phyloP scores from a whole-genome alignment of 1,140 invertebrate species.

The Acromyrmex heyeri region DNA sequence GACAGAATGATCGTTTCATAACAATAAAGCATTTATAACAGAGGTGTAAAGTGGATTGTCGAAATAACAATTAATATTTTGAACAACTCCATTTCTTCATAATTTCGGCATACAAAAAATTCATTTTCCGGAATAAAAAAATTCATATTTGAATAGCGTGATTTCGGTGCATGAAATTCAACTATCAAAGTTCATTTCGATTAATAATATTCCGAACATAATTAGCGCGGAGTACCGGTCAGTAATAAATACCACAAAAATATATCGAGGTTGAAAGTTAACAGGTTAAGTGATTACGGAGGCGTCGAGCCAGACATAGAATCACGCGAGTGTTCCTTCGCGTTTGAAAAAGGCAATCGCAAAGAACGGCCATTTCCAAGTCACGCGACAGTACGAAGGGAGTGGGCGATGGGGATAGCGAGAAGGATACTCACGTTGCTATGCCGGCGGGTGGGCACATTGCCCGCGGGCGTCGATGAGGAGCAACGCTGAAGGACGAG shows the following conservation, averaged over 20 bases:
- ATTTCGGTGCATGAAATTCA: neutral
- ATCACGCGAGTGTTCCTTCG: neutral
- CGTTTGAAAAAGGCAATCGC: neutral
- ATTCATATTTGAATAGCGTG: neutral
- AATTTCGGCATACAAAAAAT: neutral
- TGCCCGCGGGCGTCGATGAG: slow-evolving; percentile 86
- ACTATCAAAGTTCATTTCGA: neutral
- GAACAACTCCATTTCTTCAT: neutral
- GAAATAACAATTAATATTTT: slow-evolving; percentile 18
- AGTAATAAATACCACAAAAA: slow-evolving; percentile 5
- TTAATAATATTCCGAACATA: neutral
- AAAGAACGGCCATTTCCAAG: slow-evolving; percentile 37
- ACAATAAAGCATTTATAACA: neutral
- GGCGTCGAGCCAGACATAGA: neutral
- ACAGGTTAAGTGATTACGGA: neutral
- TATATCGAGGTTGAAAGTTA: neutral
- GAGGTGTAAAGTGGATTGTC: neutral
- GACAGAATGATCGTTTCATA: neutral
- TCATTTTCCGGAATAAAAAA: neutral
- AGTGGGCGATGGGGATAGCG: neutral
- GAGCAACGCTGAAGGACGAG: slow-evolving; percentile 82
- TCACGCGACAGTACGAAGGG: slow-evolving; percentile 7
- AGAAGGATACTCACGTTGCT: slow-evolving; percentile 83
- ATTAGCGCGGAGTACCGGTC: neutral
- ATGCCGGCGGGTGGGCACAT: slow-evolving; percentile 86